A percentile compares a stretch with the other conserved stretches of the same genome.
Evolutionary conservation across 2,113 vertebrate species (phyloP).

Genomic region (Monarcha castaneiventris): DNA sequence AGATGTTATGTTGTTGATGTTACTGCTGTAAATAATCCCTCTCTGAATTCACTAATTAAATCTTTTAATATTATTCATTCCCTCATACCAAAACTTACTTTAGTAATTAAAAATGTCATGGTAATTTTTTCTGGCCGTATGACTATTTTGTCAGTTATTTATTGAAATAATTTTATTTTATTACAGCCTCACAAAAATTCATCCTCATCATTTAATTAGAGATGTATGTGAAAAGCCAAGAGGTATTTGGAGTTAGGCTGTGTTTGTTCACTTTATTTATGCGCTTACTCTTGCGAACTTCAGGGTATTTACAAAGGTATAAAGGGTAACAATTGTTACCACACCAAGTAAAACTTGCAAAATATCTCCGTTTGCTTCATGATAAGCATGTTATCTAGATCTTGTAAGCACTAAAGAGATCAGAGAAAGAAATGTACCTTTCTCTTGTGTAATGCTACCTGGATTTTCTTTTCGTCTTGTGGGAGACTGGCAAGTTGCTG

Average conservation of each 20-base stretch:
- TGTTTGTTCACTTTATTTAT: conserved; percentile 38
- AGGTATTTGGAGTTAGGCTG: conserved; percentile 2
- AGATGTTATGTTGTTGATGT: conserved; percentile 36
- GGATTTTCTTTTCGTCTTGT: conserved; percentile 49
- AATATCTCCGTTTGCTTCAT: conserved; percentile 30
- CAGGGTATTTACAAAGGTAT: conserved; percentile 54
- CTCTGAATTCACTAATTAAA: conserved; percentile 47
- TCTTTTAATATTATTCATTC: conserved; percentile 32
- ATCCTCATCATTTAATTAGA: conserved; percentile 22
- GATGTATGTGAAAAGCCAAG: conserved; percentile 4
- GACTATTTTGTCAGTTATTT: conserved; percentile 42
- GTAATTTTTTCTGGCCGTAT: neutral
- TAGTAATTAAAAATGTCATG: neutral
- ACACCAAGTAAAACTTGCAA: conserved; percentile 61
- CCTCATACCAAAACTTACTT: conserved; percentile 7
- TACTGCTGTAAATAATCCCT: conserved; percentile 16
- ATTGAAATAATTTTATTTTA: conserved; percentile 25
- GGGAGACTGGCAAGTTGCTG: neutral
- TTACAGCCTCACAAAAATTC: neutral
- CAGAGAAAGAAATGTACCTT: conserved; percentile 66
- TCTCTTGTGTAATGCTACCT: conserved; percentile 58
- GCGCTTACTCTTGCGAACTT: neutral
- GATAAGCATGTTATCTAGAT: conserved; percentile 60
- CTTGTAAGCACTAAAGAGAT: conserved; percentile 49
- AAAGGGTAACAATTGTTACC: conserved; percentile 55